Evolutionary conservation across 92 coral and sea anemone genomes (phyloP), one percentile per base, ranked within the genome.

Genomic region (Plumapathes pennacea): DNA sequence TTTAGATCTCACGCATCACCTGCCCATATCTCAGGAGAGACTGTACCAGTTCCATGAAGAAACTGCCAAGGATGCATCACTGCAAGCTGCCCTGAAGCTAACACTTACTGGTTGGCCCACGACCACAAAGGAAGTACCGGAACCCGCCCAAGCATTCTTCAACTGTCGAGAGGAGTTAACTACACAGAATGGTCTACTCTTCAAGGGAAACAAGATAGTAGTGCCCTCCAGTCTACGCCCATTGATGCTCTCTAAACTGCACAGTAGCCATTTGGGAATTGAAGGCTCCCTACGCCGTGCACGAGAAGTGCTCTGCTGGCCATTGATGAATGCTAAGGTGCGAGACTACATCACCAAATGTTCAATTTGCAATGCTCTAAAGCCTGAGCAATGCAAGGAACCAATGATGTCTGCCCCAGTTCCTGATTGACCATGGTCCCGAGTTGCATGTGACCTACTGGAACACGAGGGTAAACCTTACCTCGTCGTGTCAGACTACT

Each of bases 211-310:
- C 26, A 46, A 76, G 25, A 68, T 25, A 48, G 57, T 65, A 2
- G 54, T 65, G 9, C 74, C 77, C n/a, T 43, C 43, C 22, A 25
- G 32, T 9, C 84, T 60, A 5, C 46, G 72, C 34, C 29, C 26
- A 5, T 64, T 60, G 26, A 77, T 77, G 84, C 36, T 77, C 1
- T 18, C 52, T 41, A 64, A 54, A 24, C 46, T 77, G 19, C 84
- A 60, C 26, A 55, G 60, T 4, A 19, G 43, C 32, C 84, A 67
- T 29, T 25, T 67, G 3, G 77, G 84, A 22, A 57, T 48, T 0
- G 84, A 77, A 34, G 72, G 72, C 1, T 65, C 60, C 29, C 44
- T 51, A 29, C 72, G 62, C 18, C 19, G 53, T 11, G 72, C 50
- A 26, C 37, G 74, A 32, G 70, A 62, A 10, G 46, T 56, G n/a